Evolutionary conservation across 2,797 vertebrate genomes (phyloP).

Genomic region (Clarias platycephalus): DNA sequence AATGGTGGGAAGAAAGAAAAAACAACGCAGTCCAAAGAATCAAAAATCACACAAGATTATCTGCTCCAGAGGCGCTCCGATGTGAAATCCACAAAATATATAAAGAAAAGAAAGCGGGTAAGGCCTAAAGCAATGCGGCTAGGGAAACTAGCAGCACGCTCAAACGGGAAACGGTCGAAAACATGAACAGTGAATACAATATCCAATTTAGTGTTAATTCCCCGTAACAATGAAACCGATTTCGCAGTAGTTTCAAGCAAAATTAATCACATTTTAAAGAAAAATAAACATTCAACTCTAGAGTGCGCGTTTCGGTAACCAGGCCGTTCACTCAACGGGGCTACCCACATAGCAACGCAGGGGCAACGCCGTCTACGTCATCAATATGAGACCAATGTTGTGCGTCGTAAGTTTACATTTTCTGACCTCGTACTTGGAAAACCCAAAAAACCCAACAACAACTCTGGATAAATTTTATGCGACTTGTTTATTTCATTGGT

Average conservation of each 20-base stretch:
- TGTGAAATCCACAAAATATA: not conserved
- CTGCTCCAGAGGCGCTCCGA: not conserved
- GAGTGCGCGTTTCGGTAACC: not conserved
- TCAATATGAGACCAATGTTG: not conserved
- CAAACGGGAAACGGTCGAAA: not conserved
- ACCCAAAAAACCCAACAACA: not conserved
- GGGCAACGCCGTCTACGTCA: not conserved
- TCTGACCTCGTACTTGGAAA: not conserved
- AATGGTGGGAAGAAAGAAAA: not conserved
- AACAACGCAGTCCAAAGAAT: not conserved
- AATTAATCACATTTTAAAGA: not conserved
- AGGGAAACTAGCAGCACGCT: conserved; percentile 6
- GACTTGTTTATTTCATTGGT: not conserved
- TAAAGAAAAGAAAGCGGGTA: not conserved
- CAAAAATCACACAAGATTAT: not conserved
- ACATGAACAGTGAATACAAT: not conserved
- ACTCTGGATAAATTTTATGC: not conserved
- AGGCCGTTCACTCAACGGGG: not conserved
- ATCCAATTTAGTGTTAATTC: not conserved
- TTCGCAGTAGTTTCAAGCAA: not conserved
- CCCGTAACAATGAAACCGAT: not conserved
- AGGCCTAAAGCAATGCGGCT: conserved; percentile 26
- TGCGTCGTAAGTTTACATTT: not conserved
- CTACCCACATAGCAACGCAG: not conserved
- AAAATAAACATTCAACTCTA: not conserved